Base-by-base conservation (phyloP, 2,888 invertebrate genomes). In the Aelia acuminata region DNA sequence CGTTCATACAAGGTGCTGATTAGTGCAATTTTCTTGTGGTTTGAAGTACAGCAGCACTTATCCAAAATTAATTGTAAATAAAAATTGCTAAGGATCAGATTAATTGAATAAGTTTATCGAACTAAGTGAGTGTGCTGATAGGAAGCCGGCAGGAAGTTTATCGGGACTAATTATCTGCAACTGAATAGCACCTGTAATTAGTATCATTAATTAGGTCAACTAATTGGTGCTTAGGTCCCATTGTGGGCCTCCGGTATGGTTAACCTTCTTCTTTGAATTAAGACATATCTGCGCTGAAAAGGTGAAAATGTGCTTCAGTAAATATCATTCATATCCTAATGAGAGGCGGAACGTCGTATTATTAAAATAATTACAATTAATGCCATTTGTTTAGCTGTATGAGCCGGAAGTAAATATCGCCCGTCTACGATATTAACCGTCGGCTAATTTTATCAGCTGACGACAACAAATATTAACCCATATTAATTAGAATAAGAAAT, bases 91-190 rank as follows among this genome's bases (percentile, higher is more conserved):
- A 53, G n/a, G 53, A 22, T 26, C 26, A 57, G 15, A 26, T 57
- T 57, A 57, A 57, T 57, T 26, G 13, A 57, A 57, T 57, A 57
- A 26, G 57, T 57, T 57, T 57, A 26, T 57, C 57, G 57, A 57
- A 26, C 26, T 57, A 26, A 26, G 26, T 57, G 57, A 15, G 26
- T 13, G 13, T 57, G 26, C 5, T 26, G 57, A 57, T 57, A 15
- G 57, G 57, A 57, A 57, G 15, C 57, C 26, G 26, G 57, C 11
- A n/a, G 26, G 8, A 11, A 57, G 57, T 57, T 57, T 57, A 57
- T 57, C 57, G 26, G 26, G 26, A 57, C 57, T 57, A 57, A 57
- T 57, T 57, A 57, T 57, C 57, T 57, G 57, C 26, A 57, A 57
- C 57, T 57, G 57, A 57, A 57, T 26, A 57, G 57, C 26, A 26